A percentile compares a stretch with the other conserved stretches of the same genome.
phyloP scores from a whole-genome alignment of 2,113 vertebrate species.

The Vidua macroura region DNA sequence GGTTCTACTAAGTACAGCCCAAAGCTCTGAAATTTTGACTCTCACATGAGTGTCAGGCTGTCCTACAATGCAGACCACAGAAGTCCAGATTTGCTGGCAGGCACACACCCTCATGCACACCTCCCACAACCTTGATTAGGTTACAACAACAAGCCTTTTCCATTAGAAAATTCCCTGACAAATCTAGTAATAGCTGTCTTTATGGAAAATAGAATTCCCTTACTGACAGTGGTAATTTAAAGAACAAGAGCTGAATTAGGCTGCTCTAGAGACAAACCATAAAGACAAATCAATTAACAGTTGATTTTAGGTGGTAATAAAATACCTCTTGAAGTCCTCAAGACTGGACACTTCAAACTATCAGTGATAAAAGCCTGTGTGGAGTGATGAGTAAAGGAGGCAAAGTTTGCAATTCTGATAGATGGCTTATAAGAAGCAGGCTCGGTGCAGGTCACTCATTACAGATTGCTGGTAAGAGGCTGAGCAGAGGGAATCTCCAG shows the following conservation, averaged over 20 bases:
- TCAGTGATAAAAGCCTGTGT: not conserved
- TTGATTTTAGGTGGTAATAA: not conserved
- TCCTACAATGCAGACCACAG: not conserved
- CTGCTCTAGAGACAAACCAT: not conserved
- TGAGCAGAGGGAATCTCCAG: not conserved
- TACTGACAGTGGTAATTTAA: not conserved
- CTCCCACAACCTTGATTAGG: not conserved
- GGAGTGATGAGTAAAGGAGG: not conserved
- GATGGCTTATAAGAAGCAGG: not conserved
- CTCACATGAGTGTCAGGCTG: not conserved
- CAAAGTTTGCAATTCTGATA: not conserved
- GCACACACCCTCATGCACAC: not conserved
- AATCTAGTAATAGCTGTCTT: not conserved
- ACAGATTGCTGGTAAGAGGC: not conserved
- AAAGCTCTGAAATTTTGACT: not conserved
- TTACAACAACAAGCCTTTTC: not conserved
- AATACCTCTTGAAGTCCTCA: not conserved
- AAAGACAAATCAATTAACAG: not conserved
- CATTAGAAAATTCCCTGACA: not conserved
- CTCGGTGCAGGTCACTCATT: not conserved
- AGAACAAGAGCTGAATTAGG: not conserved
- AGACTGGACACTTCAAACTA: not conserved
- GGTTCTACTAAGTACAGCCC: not conserved
- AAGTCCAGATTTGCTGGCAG: not conserved
- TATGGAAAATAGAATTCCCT: not conserved